Percentiles rank a stretch among this genome's conserved stretches.
phyloP scores from a whole-genome alignment of 2,888 invertebrate genomes.

The Hecatera dysodea region DNA sequence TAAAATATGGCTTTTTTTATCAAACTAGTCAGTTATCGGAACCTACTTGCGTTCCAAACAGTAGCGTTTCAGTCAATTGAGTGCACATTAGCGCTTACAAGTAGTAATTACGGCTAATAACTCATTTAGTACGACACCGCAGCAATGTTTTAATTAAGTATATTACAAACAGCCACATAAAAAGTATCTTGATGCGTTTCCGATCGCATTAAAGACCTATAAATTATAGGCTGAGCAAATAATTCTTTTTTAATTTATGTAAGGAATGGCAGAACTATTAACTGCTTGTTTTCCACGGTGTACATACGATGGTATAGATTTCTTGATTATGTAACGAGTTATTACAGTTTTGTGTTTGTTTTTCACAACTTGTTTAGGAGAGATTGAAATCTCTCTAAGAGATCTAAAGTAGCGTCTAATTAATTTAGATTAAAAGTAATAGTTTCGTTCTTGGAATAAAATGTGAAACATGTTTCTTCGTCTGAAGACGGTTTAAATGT shows the following conservation, averaged over 20 bases:
- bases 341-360: neutral
- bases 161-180: conserved; percentile 36
- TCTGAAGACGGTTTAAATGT: conserved; percentile 36
- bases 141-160: conserved; percentile 45
- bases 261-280: conserved; percentile 26
- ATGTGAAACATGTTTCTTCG: conserved; percentile 32
- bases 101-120: conserved; percentile 65
- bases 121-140: conserved; percentile 58
- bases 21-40: conserved; percentile 28
- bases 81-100: conserved; percentile 55
- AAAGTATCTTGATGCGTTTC: conserved; percentile 46
- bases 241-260: conserved; percentile 38
- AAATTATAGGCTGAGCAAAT: conserved; percentile 24
- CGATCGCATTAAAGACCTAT: conserved; percentile 47
- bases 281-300: conserved; percentile 3
- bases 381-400: conserved; percentile 9
- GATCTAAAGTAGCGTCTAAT: conserved; percentile 11
- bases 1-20: conserved; percentile 50
- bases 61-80: conserved; percentile 62
- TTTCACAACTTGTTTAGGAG: conserved; percentile 4
- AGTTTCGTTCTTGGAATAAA: conserved; percentile 42
- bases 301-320: conserved; percentile 5
- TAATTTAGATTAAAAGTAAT: conserved; percentile 33
- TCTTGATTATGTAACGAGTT: conserved; percentile 7
- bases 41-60: conserved; percentile 47